Evolutionary conservation across 2,113 vertebrate species (phyloP), one percentile per base, ranked within the genome.

Genomic region (Odontophorus gujanensis): DNA sequence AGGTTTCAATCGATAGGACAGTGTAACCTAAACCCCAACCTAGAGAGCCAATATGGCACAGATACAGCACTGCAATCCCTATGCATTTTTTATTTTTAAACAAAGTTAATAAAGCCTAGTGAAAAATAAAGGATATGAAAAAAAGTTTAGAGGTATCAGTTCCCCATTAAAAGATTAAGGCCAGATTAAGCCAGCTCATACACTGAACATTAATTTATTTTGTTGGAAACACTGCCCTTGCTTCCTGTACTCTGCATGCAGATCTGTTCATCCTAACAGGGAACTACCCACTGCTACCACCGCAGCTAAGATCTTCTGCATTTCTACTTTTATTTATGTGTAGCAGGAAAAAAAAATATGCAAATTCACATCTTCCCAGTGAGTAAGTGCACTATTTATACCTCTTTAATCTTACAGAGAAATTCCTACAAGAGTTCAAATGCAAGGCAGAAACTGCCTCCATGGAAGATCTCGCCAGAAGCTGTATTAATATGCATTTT

Each of bases 401-500:
- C 28, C 34, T 72, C 79, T 85, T 85, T 89, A 90, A 66, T 87
- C 58, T 87, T 63, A 36, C 91, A 77, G 5, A 74, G 30, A 81
- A 91, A 90, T 75, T 75, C 72, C 38, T 85, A 34, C 13, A 67
- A 42, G 61, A 74, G 65, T 85, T 85, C 59, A 85, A 91, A 81
- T 32, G 51, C 11, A 59, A 89, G 38, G 36, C 47, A 72, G 20
- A 72, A 89, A 55, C 21, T 58, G 34, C 34, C 51, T 81, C 42
- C 55, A 30, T 5, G 87, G 63, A 76, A 85, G 69, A 83, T 38
- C 32, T 71, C 7, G 0, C 59, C 75, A 85, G 43, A 69, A 95
- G 15, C 63, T 72, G 57, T 90, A 85, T 81, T 91, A 75, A 78
- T 61, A 61, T 32, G 24, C 20, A 68, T 91, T 94, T 95, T 68